Conservation (phyloP, 2,797 vertebrate genomes). For the Lutjanus argentimaculatus region DNA sequence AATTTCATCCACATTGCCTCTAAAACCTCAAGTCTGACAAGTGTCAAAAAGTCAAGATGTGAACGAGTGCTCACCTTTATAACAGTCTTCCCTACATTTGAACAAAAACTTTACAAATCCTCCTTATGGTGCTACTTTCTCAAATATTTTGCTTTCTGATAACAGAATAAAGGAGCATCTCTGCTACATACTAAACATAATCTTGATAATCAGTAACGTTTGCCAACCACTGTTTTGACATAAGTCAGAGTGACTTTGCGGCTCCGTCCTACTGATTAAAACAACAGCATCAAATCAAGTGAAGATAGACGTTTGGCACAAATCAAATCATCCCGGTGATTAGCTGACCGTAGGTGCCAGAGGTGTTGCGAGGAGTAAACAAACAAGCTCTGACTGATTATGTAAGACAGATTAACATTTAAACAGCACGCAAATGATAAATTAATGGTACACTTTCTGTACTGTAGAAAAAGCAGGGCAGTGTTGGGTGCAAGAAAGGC, state of each 20-base stretch:
- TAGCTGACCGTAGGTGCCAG: constrained; percentile 36
- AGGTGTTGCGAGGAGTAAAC: constrained; percentile 34
- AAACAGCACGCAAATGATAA: constrained; percentile 15
- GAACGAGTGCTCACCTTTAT: neutral
- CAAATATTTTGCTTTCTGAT: neutral
- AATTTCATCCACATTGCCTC: neutral
- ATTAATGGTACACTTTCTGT: neutral
- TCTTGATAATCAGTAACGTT: constrained; percentile 16
- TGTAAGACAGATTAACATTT: constrained; percentile 17
- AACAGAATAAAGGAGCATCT: neutral
- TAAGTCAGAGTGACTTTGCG: constrained; percentile 17
- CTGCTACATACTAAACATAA: neutral
- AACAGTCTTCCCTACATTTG: neutral
- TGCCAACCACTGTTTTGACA: neutral
- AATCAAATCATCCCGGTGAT: constrained; percentile 55
- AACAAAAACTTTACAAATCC: neutral
- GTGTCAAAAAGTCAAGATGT: neutral
- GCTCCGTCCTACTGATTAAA: constrained; percentile 39
- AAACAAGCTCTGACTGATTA: constrained; percentile 33
- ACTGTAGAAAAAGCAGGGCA: constrained; percentile 1
- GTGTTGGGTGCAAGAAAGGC: neutral
- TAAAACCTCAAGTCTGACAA: constrained; percentile 11
- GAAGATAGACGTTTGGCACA: constrained; percentile 29
- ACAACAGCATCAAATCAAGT: constrained; percentile 42
- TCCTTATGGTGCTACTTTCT: neutral